Evolutionary conservation across 2,113 vertebrate genomes (phyloP).

Genomic region (Microtus oregoni): DNA sequence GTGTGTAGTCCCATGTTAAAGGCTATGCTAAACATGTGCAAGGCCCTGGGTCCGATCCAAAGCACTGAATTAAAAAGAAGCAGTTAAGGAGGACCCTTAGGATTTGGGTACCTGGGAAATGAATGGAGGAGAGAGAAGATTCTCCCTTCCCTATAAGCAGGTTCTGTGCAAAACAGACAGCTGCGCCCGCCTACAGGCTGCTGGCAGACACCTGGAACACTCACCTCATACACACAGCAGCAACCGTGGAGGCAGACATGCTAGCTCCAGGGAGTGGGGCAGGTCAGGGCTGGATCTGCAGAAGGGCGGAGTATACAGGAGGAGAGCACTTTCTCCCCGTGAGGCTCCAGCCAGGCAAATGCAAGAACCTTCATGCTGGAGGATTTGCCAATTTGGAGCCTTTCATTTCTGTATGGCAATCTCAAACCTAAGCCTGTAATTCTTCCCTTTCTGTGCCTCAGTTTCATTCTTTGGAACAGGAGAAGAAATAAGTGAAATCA

Average conservation of each 20-base stretch:
- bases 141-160: not conserved
- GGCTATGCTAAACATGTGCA: not conserved
- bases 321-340: conserved; percentile 47
- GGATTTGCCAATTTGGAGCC: conserved; percentile 7
- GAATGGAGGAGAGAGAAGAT: not conserved
- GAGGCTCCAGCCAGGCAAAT: conserved; percentile 47
- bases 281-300: conserved; percentile 71
- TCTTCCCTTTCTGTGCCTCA: conserved; percentile 14
- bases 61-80: not conserved
- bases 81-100: not conserved
- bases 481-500: conserved; percentile 9
- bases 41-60: not conserved
- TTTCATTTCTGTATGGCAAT: conserved; percentile 12
- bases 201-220: conserved; percentile 30
- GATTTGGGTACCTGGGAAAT: conserved; percentile 8
- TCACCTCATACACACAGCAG: conserved; percentile 32
- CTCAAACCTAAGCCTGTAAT: conserved; percentile 15
- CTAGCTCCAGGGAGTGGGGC: conserved; percentile 59
- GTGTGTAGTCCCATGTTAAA: not conserved
- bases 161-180: conserved; percentile 36
- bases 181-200: not conserved
- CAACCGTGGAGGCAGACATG: conserved; percentile 54
- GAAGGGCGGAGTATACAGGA: not conserved
- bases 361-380: conserved; percentile 22
- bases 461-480: conserved; percentile 34